Evolutionary conservation across 2,888 invertebrate genomes (phyloP), one percentile per base, ranked within the genome.

Genomic region (Pseudanteris insignis): DNA sequence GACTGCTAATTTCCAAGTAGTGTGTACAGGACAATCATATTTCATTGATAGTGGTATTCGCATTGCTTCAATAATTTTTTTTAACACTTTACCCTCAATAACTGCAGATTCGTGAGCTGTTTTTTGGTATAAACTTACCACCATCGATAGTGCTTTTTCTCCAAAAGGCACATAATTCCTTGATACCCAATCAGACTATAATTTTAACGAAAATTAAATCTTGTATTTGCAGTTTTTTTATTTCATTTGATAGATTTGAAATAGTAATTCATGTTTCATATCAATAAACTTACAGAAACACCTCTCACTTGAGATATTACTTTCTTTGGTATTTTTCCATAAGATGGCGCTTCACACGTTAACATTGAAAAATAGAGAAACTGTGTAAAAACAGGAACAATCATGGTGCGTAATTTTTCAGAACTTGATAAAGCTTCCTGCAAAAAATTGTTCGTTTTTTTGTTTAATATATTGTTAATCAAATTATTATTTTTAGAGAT

Each of bases 121-220:
- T 69, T 85, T 85, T 71, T 88, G 86, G 77, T 92, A 94, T 61
- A 92, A 81, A 72, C 85, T 88, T 1, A 91, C 88, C 7, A 88
- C 86, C 83, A 90, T 86, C 46, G 86, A 85, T 44, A 92, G 82
- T 2, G 91, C 85, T 74, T 89, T 88, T 76, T 94, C 94, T 24
- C 91, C 91, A 80, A 94, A 94, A 30, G 92, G 91, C 70, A 93
- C 89, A 74, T 89, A 91, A 80, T 91, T 91, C 86, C 90, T 88
- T 55, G 88, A 86, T 29, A 90, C 85, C 86, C 89, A 89, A 75
- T 91, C 90, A 33, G 86, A 83, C 77, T 89, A 81, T 53, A 65
- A 60, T 9, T 15, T 5, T 5, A 21, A 21, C 7, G 4, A 21
- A 21, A 21, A 21, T 21, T 5, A 21, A 21, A 21, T 21, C 21